phyloP scores from a whole-genome alignment of 2,888 invertebrate species.

The Aproaerema taeniolella region DNA sequence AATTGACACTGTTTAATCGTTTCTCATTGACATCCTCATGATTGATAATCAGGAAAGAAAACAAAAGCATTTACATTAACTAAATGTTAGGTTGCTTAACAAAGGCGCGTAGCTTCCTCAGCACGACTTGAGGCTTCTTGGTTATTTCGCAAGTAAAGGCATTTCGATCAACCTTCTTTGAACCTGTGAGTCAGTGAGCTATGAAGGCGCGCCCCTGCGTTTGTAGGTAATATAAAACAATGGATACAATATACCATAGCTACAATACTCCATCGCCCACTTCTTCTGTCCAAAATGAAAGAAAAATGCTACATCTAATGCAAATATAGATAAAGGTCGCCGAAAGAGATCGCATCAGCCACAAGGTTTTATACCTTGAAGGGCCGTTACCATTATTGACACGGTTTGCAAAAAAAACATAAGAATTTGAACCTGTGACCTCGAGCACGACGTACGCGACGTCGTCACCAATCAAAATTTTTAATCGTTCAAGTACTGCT shows the following conservation, averaged over 20 bases:
- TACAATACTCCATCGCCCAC: slow-evolving; percentile 8
- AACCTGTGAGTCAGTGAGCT: slow-evolving; percentile 38
- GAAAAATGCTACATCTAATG: slow-evolving; percentile 20
- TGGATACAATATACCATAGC: not conserved
- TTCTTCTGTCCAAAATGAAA: slow-evolving; percentile 9
- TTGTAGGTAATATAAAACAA: not conserved
- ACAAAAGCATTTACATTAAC: not conserved
- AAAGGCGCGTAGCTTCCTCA: slow-evolving; percentile 42
- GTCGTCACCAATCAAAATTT: no score
- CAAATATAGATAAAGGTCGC: slow-evolving; percentile 21
- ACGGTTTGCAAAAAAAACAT: no score
- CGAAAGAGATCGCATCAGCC: slow-evolving; percentile 24
- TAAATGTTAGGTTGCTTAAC: slow-evolving; percentile 38
- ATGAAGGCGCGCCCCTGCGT: slow-evolving; percentile 24
- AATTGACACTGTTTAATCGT: no score
- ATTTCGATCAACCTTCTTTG: slow-evolving; percentile 37
- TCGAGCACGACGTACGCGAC: no score
- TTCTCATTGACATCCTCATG: no score
- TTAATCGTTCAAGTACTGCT: no score
- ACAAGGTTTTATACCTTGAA: no score
- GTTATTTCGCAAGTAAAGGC: slow-evolving; percentile 48
- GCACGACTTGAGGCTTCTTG: slow-evolving; percentile 42
- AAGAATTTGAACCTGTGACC: no score
- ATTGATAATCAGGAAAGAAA: no score
- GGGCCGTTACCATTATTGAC: no score